Evolutionary conservation across 2,797 vertebrate genomes (phyloP), one percentile per base, ranked within the genome.

Genomic region (Chlorospingus flavigularis): DNA sequence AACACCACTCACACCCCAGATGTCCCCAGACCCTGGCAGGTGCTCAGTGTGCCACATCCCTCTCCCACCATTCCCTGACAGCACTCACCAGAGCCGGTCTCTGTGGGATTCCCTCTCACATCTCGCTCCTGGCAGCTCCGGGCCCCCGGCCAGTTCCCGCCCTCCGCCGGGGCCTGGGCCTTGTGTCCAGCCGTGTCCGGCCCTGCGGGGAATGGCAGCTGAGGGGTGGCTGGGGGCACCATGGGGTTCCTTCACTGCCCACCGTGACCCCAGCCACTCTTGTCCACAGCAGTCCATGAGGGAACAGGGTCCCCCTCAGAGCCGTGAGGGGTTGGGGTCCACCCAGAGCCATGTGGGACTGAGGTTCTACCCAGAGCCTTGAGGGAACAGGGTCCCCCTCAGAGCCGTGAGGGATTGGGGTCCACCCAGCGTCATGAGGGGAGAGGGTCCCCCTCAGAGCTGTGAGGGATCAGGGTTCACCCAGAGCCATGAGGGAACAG

Each of bases 181-280:
- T 2, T 24, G 3, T 53, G 28, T 13, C 62, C 7, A 30, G 73
- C 1, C 0, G 25, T 0, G 6, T 33, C 65, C 1, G 13, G 97
- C 50, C 60, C 98, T 96, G 88, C 12, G 47, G 75, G 65, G 92
- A 97, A 61, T 26, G 42, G 18, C 0, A 1, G 21, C 10, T 45
- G 62, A 86, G 55, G 23, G 12, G 8, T 0, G 7, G 13, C 30
- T 1, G 1, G 17, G 13, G 13, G 3, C 31, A 25, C 13, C 11
- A 4, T 0, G 5, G 66, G 33, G 33, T 12, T 33, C 18, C 33
- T 31, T 9, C 1, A 0, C 45, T 8, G 23, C 33, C 53, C 1
- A 0, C 37, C 3, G 0, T n/a, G 39, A 23, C n/a, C n/a, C 28
- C 1, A 1, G 16, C 14, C 25, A 30, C 21, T 25, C 11, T 1